Evolutionary conservation across 1,140 invertebrate species (phyloP).

Genomic region (Drosophila pallidifrons): DNA sequence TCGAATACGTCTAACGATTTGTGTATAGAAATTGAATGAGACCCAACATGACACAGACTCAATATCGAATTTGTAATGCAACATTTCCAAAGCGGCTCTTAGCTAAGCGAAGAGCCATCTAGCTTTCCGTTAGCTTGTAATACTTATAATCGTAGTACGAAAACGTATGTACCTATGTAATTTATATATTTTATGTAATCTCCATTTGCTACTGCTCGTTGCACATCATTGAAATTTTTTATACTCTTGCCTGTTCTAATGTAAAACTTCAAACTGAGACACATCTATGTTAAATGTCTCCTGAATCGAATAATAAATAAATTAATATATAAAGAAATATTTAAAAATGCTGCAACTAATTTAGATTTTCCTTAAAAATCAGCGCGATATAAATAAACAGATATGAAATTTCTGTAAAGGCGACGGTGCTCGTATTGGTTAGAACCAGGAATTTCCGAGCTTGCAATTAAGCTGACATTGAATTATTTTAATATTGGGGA

Average conservation of each 20-base stretch:
- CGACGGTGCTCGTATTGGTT: too few relatives aligned
- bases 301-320: slow-evolving; percentile 25
- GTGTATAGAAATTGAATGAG: slow-evolving; percentile 47
- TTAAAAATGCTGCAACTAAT: too few relatives aligned
- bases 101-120: slow-evolving; percentile 47
- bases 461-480: too few relatives aligned
- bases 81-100: slow-evolving; percentile 52
- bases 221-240: slow-evolving; percentile 20
- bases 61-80: slow-evolving; percentile 46
- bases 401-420: too few relatives aligned
- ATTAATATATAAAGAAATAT: neutral
- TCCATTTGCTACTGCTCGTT: slow-evolving; percentile 8
- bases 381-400: too few relatives aligned
- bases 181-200: slow-evolving; percentile 32
- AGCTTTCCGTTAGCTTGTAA: slow-evolving; percentile 46
- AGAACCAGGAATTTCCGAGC: too few relatives aligned
- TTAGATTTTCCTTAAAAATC: too few relatives aligned
- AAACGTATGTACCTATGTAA: slow-evolving; percentile 42
- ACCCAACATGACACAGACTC: slow-evolving; percentile 28
- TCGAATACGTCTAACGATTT: slow-evolving; percentile 39
- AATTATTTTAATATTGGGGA: too few relatives aligned
- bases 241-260: slow-evolving; percentile 7
- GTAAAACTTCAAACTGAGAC: slow-evolving; percentile 25
- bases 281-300: slow-evolving; percentile 11
- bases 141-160: slow-evolving; percentile 44